Evolutionary conservation across 2,888 invertebrate species (phyloP).

Genomic region (Nipponacmea schrenckii): DNA sequence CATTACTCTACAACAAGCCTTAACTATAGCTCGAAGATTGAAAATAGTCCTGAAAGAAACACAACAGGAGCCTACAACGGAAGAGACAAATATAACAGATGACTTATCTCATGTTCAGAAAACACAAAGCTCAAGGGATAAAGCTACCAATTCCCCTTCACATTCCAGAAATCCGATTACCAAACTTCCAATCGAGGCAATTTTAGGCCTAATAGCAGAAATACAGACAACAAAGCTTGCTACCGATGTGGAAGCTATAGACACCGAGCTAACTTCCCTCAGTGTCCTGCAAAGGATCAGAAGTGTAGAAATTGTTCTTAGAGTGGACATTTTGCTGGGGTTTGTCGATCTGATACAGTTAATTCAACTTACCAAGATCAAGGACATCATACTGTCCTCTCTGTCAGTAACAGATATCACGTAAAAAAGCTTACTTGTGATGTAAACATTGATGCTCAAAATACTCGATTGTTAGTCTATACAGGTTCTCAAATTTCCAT

Average conservation of each 20-base stretch:
- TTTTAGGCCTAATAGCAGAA: too few relatives aligned
- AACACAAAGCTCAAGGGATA: too few relatives aligned
- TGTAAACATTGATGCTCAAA: neutral
- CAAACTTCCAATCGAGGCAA: too few relatives aligned
- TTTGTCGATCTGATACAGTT: too few relatives aligned
- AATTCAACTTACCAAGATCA: neutral
- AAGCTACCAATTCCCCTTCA: too few relatives aligned
- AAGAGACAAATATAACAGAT: neutral
- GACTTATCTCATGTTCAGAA: neutral
- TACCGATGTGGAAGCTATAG: neutral
- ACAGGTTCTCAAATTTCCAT: neutral
- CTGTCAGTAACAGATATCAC: neutral
- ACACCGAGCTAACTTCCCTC: neutral
- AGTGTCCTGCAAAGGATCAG: too few relatives aligned
- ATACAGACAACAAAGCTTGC: neutral
- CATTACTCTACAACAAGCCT: neutral
- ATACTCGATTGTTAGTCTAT: neutral
- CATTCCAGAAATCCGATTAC: too few relatives aligned
- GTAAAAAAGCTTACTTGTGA: neutral
- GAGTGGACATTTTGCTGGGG: too few relatives aligned
- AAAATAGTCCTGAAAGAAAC: too few relatives aligned
- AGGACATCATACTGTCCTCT: too few relatives aligned
- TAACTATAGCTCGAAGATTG: neutral
- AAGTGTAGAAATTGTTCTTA: too few relatives aligned
- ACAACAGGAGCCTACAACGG: too few relatives aligned